Evolutionary conservation across 2,113 vertebrate species (phyloP).

Genomic region (Suricata suricatta): DNA sequence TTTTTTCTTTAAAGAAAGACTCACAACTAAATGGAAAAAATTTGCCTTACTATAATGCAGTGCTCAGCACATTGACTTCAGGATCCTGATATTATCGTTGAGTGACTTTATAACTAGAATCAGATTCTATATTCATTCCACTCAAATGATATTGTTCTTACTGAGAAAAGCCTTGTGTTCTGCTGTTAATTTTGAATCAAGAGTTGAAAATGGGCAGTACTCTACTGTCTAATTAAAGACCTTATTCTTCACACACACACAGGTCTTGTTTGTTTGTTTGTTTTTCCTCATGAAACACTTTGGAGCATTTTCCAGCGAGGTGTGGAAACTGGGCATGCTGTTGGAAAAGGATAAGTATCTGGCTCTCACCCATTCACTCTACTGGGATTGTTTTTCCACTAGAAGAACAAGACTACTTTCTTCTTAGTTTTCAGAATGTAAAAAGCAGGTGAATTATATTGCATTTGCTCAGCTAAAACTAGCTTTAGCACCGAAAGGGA

Average conservation of each 20-base stretch:
- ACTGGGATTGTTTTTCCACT: background rate
- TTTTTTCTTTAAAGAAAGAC: background rate
- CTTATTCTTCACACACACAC: background rate
- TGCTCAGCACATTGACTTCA: background rate
- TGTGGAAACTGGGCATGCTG: background rate
- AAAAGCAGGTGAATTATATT: background rate
- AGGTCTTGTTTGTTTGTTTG: background rate
- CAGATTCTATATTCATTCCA: background rate
- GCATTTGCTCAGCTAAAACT: background rate
- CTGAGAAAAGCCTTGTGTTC: background rate
- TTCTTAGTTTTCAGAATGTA: background rate
- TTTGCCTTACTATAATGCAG: background rate
- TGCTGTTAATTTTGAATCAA: background rate
- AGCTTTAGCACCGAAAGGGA: background rate
- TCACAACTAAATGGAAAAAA: background rate
- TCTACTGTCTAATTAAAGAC: background rate
- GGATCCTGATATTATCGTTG: background rate
- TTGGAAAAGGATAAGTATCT: background rate
- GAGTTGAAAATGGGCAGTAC: background rate
- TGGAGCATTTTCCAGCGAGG: background rate
- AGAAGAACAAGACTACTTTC: background rate
- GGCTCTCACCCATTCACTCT: background rate
- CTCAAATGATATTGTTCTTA: background rate
- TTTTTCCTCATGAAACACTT: background rate
- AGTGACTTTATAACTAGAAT: constrained; percentile 16